A percentile compares a stretch with the other conserved stretches of the same genome.
Conservation (phyloP, 2,888 invertebrate species). For the Melanchra persicariae region DNA sequence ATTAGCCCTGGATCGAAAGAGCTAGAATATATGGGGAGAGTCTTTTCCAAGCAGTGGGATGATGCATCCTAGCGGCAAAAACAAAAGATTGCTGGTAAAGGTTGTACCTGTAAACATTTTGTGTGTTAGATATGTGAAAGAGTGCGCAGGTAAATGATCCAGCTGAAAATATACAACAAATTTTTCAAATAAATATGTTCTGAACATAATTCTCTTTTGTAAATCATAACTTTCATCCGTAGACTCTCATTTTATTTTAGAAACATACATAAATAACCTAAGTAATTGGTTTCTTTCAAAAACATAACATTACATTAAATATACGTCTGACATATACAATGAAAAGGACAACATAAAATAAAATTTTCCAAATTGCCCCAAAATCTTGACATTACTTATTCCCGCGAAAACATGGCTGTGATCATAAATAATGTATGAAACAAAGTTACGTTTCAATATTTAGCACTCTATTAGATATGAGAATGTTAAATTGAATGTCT, state of each 20-base stretch:
- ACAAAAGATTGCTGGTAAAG: background rate
- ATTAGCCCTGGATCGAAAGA: no score
- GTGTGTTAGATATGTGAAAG: background rate
- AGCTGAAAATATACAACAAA: conserved; percentile 5
- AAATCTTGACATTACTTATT: conserved; percentile 39
- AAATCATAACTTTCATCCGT: conserved; percentile 19
- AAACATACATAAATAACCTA: conserved; percentile 35
- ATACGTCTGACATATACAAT: conserved; percentile 12
- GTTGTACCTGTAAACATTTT: background rate
- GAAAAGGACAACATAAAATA: conserved; percentile 20
- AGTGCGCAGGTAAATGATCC: background rate
- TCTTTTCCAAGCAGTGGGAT: background rate
- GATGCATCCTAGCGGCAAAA: background rate
- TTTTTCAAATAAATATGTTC: background rate
- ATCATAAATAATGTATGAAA: conserved; percentile 29
- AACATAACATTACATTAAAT: conserved; percentile 5
- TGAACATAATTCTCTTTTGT: background rate
- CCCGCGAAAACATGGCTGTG: conserved; percentile 6
- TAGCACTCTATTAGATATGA: conserved; percentile 53
- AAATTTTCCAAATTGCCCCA: conserved; percentile 26
- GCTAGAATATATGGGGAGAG: no score
- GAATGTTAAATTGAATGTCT: conserved; percentile 59
- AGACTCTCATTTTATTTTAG: conserved; percentile 3
- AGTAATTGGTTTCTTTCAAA: conserved; percentile 33
- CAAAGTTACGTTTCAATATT: conserved; percentile 49